Evolutionary conservation across 2,797 vertebrate genomes (phyloP).

Genomic region (Pagetopsis macropterus): DNA sequence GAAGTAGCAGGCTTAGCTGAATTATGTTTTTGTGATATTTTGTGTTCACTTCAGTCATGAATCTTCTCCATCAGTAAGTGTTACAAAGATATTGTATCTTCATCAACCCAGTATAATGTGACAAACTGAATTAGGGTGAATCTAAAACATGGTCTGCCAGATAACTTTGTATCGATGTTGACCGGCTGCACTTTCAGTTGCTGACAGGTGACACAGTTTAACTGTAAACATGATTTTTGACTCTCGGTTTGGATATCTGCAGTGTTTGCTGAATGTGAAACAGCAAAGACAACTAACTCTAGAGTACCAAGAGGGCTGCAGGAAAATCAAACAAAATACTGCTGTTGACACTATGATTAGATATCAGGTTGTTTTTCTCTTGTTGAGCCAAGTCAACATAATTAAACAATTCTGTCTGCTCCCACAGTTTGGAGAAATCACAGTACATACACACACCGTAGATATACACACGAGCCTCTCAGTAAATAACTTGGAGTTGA

Average conservation of each 20-base stretch:
- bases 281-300: constrained; percentile 34
- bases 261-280: constrained; percentile 46
- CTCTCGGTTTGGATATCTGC: constrained; percentile 23
- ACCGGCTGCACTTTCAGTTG: neutral
- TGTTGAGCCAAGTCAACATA: constrained; percentile 3
- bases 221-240: constrained; percentile 16
- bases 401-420: constrained; percentile 5
- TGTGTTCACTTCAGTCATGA: too few relatives aligned
- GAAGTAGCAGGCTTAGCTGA: too few relatives aligned
- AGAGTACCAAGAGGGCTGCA: neutral
- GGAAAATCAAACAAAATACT: constrained; percentile 21
- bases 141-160: constrained; percentile 26
- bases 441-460: neutral
- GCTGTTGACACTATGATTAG: constrained; percentile 6
- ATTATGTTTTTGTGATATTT: too few relatives aligned
- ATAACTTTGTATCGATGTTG: constrained; percentile 11
- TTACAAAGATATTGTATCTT: constrained; percentile 29
- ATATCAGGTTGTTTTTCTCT: constrained; percentile 1
- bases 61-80: neutral
- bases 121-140: constrained; percentile 14
- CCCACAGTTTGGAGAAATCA: neutral
- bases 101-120: neutral
- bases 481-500: neutral
- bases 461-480: constrained; percentile 5
- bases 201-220: constrained; percentile 24